Percentiles rank a stretch among this genome's conserved stretches.
phyloP scores from a whole-genome alignment of 2,113 vertebrate species.

The Climacteris rufus region DNA sequence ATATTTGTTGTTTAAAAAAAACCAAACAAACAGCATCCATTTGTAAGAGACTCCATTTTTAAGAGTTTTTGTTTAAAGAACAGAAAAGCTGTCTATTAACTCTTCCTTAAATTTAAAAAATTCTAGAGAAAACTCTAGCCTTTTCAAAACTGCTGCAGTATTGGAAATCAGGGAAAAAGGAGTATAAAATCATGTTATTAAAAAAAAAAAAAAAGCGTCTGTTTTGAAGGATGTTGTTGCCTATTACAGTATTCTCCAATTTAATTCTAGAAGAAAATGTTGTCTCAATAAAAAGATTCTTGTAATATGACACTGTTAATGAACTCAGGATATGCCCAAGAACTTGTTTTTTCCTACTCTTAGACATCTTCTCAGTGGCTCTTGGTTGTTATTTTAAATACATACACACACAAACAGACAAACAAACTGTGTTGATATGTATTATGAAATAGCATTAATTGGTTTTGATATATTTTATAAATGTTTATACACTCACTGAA shows the following conservation, averaged over 20 bases:
- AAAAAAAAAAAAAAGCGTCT: background rate
- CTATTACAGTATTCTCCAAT: background rate
- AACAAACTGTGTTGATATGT: background rate
- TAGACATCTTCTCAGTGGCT: background rate
- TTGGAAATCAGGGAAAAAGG: background rate
- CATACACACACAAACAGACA: background rate
- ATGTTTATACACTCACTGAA: background rate
- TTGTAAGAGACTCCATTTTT: background rate
- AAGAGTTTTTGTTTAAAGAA: background rate
- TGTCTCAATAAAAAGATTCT: background rate
- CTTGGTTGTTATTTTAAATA: background rate
- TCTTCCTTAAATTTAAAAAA: background rate
- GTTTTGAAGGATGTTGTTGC: background rate
- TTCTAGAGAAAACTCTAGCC: background rate
- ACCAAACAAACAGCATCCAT: rapidly evolving
- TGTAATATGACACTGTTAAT: background rate
- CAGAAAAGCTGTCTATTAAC: rapidly evolving
- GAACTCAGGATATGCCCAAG: background rate
- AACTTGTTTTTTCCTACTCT: background rate
- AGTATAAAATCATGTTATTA: background rate
- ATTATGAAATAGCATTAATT: background rate
- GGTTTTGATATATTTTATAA: background rate
- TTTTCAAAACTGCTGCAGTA: background rate
- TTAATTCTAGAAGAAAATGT: background rate
- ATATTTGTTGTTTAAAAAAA: background rate